Conservation (phyloP, 2,797 vertebrate genomes). For the Alauda arvensis region DNA sequence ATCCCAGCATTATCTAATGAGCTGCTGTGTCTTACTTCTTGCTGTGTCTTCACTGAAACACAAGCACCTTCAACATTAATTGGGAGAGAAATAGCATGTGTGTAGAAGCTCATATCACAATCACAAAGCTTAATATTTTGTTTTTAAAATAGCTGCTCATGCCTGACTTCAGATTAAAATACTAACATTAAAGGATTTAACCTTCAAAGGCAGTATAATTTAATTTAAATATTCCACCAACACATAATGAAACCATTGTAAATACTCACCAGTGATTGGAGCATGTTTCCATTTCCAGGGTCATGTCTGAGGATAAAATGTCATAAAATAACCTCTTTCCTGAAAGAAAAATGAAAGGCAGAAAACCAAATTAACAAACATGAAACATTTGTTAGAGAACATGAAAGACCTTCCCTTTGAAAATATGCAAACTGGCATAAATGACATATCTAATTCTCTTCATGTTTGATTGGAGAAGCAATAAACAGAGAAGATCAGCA, state of each 20-base stretch:
- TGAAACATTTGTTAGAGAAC: background rate
- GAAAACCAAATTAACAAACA: background rate
- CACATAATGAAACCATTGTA: background rate
- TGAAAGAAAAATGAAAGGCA: background rate
- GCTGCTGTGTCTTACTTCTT: background rate
- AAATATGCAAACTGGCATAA: background rate
- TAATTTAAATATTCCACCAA: background rate
- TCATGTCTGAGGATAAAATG: background rate
- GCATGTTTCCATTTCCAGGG: background rate
- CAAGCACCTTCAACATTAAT: slow-evolving; percentile 22
- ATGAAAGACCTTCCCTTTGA: background rate
- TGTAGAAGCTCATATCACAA: slow-evolving; percentile 8
- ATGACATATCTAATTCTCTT: background rate
- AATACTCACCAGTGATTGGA: background rate
- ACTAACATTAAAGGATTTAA: background rate
- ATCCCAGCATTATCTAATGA: slow-evolving; percentile 31
- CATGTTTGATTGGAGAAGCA: background rate
- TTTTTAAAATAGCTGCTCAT: slow-evolving; percentile 23
- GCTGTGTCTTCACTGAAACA: slow-evolving; percentile 6
- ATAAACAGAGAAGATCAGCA: background rate
- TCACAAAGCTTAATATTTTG: background rate
- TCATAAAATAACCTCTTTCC: background rate
- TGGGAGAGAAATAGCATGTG: background rate
- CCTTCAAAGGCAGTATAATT: slow-evolving; percentile 3
- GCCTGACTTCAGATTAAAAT: slow-evolving; percentile 12